Conservation (phyloP, 2,888 invertebrate species). For the Eulithis prunata region DNA sequence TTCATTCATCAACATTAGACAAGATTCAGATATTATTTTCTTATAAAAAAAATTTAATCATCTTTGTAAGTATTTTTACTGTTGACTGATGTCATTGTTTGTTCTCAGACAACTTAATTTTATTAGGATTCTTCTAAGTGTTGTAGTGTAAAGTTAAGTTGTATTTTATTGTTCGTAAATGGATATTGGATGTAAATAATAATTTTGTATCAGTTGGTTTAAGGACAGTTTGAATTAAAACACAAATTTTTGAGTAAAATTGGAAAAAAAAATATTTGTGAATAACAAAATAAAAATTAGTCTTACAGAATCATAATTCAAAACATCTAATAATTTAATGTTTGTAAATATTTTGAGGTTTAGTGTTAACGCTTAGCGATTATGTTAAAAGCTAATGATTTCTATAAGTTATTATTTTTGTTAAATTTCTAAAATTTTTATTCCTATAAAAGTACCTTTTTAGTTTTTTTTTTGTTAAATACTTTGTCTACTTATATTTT, state of each 20-base stretch:
- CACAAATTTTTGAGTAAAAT: background rate
- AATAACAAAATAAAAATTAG: conserved; percentile 5
- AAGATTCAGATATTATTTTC: background rate
- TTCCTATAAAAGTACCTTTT: conserved; percentile 81
- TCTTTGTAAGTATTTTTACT: conserved; percentile 1
- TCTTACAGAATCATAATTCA: conserved; percentile 25
- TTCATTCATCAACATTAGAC: conserved; percentile 2
- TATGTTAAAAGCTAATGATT: conserved; percentile 55
- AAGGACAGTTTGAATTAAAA: conserved; percentile 7
- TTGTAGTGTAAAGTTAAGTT: conserved; percentile 49
- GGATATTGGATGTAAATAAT: conserved; percentile 82
- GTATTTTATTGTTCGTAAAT: conserved; percentile 49
- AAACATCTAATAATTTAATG: conserved; percentile 19
- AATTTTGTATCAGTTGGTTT: conserved; percentile 59
- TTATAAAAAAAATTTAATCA: conserved; percentile 2
- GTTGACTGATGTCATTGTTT: conserved; percentile 26
- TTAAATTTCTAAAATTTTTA: conserved; percentile 75
- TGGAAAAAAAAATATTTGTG: background rate
- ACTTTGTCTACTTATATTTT: conserved; percentile 60
- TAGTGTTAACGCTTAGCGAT: conserved; percentile 68
- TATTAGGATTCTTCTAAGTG: conserved; percentile 34
- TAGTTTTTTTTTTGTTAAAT: conserved; percentile 67
- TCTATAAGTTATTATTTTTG: conserved; percentile 64
- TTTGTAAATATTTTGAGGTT: conserved; percentile 50
- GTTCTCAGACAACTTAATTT: conserved; percentile 14